These are phyloP conservation scores for Equus przewalskii DNA, from an alignment of 2,113 vertebrate species.

Conservation along the genomic window DNA sequence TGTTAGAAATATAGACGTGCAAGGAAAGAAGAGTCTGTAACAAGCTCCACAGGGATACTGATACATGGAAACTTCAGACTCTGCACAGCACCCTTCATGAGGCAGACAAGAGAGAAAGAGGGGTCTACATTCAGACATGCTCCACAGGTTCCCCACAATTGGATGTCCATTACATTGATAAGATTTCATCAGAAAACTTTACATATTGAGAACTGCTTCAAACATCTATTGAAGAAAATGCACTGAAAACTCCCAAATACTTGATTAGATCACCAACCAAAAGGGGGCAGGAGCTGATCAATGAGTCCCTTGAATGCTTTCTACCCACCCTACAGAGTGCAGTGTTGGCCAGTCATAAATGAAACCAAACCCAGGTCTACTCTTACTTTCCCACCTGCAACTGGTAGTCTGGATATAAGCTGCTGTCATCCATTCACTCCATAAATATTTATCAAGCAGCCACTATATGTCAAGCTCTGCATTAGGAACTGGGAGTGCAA, in stretches of 20 bases:
- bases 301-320: background rate
- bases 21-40: background rate
- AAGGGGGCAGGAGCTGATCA: background rate
- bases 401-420: background rate
- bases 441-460: background rate
- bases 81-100: background rate
- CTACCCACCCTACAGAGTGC: background rate
- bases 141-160: background rate
- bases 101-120: background rate
- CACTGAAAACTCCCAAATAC: background rate
- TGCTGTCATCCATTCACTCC: background rate
- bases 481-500: background rate
- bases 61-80: background rate
- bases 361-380: background rate
- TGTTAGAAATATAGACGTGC: background rate
- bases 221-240: background rate
- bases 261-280: constrained; percentile 4
- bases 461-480: background rate
- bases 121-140: background rate
- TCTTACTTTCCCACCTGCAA: background rate
- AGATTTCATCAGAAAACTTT: background rate
- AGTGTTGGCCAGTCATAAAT: background rate
- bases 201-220: background rate
- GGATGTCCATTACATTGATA: background rate
- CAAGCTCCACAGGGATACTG: background rate